Conservation (phyloP, 2,113 vertebrate genomes). For the Oxyruncus cristatus region DNA sequence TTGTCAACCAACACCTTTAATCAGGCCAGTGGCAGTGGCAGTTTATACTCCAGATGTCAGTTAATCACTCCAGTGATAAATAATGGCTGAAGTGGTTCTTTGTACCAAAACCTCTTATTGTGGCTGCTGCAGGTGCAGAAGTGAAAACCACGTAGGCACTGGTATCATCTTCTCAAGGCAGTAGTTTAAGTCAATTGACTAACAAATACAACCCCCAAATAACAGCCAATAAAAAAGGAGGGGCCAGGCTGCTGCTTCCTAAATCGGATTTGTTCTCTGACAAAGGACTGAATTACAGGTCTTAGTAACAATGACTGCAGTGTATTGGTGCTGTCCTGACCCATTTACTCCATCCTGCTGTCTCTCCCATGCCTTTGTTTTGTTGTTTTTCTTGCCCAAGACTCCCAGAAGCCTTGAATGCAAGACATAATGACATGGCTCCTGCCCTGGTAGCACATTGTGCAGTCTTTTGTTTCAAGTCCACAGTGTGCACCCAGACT, state of each 20-base stretch:
- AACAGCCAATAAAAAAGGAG: constrained; percentile 31
- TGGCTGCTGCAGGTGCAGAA: neutral
- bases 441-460: constrained; percentile 24
- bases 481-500: constrained; percentile 55
- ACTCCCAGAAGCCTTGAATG: constrained; percentile 43
- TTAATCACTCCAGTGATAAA: neutral
- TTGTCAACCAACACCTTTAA: neutral
- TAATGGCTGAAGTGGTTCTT: neutral
- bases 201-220: neutral
- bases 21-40: neutral
- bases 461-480: constrained; percentile 63
- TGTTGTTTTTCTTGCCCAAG: constrained; percentile 41
- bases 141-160: neutral
- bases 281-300: constrained; percentile 32
- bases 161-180: neutral
- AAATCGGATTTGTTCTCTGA: constrained; percentile 38
- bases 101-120: neutral
- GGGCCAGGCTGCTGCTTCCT: neutral
- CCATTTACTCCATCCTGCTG: constrained; percentile 4
- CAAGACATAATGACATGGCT: constrained; percentile 44
- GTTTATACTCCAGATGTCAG: neutral
- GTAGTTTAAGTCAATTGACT: constrained; percentile 16
- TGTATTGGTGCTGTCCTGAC: neutral
- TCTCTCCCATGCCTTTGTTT: constrained; percentile 58
- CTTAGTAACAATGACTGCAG: neutral